Conservation (phyloP, 2,797 vertebrate genomes). For the Caiman crocodilus region DNA sequence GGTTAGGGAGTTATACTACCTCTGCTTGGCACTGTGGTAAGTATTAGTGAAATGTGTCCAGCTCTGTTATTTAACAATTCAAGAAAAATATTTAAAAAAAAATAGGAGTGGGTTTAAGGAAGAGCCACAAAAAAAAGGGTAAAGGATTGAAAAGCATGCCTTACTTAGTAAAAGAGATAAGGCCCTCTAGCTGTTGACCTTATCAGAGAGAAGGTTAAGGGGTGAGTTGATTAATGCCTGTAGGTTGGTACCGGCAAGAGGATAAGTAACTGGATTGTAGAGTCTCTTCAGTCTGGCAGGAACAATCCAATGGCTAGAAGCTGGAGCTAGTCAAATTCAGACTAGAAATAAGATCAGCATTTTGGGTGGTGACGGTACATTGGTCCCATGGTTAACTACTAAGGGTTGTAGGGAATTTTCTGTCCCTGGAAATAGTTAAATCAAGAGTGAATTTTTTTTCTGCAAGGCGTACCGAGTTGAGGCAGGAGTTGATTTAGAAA, state of each 20-base stretch:
- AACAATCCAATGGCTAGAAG: not conserved
- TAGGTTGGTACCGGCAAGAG: not conserved
- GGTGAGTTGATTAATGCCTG: slow-evolving; percentile 22
- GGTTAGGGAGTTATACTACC: not conserved
- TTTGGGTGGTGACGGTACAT: not conserved
- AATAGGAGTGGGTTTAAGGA: not conserved
- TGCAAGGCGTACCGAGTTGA: fast-evolving
- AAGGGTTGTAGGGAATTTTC: not conserved
- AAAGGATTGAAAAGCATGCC: fast-evolving
- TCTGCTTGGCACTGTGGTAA: not conserved
- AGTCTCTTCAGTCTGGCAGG: not conserved
- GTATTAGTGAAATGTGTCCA: not conserved
- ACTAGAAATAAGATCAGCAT: fast-evolving
- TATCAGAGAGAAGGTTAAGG: not conserved
- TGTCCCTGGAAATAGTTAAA: not conserved
- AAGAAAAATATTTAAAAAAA: not conserved
- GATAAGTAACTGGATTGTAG: slow-evolving; percentile 20
- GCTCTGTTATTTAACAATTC: not conserved
- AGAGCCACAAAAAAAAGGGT: fast-evolving
- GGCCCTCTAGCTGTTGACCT: not conserved
- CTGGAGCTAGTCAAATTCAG: not conserved
- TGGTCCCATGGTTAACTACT: not conserved
- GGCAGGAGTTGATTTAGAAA: not conserved
- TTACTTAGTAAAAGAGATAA: not conserved
- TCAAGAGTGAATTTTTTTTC: not conserved